These are phyloP conservation scores for Callyntrura sp. DNA, from an alignment of 2,888 invertebrate genomes.

Conservation along the genomic window DNA sequence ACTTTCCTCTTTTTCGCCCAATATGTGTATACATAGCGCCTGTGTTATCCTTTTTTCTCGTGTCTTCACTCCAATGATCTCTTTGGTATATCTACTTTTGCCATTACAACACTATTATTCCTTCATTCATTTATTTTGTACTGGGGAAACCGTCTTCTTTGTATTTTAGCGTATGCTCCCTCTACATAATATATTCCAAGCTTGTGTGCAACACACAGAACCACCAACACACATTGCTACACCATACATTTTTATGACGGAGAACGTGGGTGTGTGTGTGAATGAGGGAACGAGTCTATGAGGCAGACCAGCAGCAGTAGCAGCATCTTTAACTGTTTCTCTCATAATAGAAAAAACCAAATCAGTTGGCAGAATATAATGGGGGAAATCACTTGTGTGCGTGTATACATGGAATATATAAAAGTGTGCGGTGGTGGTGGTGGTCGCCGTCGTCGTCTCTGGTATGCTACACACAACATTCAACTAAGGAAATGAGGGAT, in stretches of 20 bases:
- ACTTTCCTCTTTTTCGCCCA: neutral
- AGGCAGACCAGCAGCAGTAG: neutral
- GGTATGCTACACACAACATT: constrained; percentile 30
- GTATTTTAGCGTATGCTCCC: neutral
- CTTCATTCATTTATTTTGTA: constrained; percentile 28
- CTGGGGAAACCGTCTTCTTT: neutral
- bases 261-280: too few species aligned
- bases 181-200: neutral
- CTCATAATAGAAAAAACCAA: neutral
- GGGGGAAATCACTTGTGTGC: constrained; percentile 21
- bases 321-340: neutral
- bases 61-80: constrained; percentile 62
- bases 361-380: too few species aligned
- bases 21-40: neutral
- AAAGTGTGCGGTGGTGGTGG: too few species aligned
- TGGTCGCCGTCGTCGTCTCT: neutral
- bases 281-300: too few species aligned
- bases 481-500: constrained; percentile 71
- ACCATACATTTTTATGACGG: too few species aligned
- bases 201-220: neutral
- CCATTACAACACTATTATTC: constrained; percentile 49
- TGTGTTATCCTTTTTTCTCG: neutral
- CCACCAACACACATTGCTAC: too few species aligned
- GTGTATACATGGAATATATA: neutral
- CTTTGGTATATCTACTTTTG: constrained; percentile 53